Percentiles rank a stretch among this genome's conserved stretches.
Conservation (phyloP, 1,140 invertebrate genomes). For the Zaprionus kolodkinae region DNA sequence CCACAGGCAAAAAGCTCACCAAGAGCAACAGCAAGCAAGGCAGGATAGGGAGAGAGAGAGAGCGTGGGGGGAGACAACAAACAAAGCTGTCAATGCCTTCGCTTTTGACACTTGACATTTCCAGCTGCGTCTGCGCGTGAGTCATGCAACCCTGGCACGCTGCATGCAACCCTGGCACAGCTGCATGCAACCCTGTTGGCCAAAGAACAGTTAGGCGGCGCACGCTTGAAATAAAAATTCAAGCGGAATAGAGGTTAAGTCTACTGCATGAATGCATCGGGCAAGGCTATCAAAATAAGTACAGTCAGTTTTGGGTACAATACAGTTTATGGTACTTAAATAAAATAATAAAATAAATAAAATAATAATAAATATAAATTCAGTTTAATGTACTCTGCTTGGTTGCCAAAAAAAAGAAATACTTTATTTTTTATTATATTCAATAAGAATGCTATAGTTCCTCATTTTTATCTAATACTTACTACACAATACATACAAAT, state of each 20-base stretch:
- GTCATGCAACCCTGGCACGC: not conserved
- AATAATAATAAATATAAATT: too few species aligned
- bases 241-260: not conserved
- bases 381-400: too few species aligned
- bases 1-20: slow-evolving; percentile 6
- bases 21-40: not conserved
- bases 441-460: too few species aligned
- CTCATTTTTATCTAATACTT: too few species aligned
- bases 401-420: too few species aligned
- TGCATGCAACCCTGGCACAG: not conserved
- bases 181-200: not conserved
- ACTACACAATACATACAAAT: not conserved
- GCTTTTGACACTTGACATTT: slow-evolving; percentile 70
- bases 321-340: too few species aligned
- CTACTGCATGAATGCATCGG: too few species aligned
- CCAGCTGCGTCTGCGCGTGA: slow-evolving; percentile 12
- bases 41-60: not conserved
- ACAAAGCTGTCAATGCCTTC: not conserved
- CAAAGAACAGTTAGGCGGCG: not conserved
- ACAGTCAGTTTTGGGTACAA: too few species aligned
- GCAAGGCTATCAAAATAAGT: too few species aligned
- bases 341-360: too few species aligned
- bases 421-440: too few species aligned
- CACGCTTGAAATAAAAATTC: not conserved
- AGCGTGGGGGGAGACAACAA: not conserved